These are phyloP conservation scores for Microtus montanus DNA, from an alignment of 2,113 vertebrate genomes.

Conservation along the genomic window DNA sequence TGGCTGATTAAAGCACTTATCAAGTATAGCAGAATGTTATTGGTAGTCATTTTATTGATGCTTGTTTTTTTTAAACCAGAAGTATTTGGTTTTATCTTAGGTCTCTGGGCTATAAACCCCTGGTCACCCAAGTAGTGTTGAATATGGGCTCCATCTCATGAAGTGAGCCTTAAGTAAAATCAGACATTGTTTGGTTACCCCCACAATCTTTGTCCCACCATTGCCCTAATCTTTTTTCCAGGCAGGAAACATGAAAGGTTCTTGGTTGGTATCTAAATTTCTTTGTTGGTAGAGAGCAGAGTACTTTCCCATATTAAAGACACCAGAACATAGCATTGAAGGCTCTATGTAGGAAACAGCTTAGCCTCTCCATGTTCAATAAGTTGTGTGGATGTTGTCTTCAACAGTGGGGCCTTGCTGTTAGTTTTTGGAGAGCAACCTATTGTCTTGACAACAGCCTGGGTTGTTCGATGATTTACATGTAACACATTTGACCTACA, in stretches of 20 bases:
- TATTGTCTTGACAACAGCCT: not conserved
- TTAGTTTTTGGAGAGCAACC: not conserved
- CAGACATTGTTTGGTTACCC: not conserved
- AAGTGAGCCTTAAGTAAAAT: not conserved
- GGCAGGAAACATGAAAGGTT: not conserved
- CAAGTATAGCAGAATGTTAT: not conserved
- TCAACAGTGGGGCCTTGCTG: not conserved
- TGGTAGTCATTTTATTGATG: not conserved
- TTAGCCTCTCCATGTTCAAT: not conserved
- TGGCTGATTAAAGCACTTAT: not conserved
- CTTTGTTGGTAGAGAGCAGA: no score
- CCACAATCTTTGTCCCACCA: not conserved
- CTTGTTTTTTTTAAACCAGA: not conserved
- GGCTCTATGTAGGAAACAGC: not conserved
- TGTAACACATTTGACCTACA: not conserved
- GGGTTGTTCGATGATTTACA: not conserved
- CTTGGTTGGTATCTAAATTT: not conserved
- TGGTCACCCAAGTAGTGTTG: not conserved
- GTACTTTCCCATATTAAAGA: not conserved
- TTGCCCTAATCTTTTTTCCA: not conserved
- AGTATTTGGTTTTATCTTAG: not conserved
- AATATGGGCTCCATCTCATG: not conserved
- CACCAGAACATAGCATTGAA: not conserved
- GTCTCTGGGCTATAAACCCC: not conserved
- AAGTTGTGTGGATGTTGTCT: not conserved